These are phyloP conservation scores for Colistium nudipinnis DNA, from an alignment of 2,113 vertebrate genomes.

Conservation along the genomic window DNA sequence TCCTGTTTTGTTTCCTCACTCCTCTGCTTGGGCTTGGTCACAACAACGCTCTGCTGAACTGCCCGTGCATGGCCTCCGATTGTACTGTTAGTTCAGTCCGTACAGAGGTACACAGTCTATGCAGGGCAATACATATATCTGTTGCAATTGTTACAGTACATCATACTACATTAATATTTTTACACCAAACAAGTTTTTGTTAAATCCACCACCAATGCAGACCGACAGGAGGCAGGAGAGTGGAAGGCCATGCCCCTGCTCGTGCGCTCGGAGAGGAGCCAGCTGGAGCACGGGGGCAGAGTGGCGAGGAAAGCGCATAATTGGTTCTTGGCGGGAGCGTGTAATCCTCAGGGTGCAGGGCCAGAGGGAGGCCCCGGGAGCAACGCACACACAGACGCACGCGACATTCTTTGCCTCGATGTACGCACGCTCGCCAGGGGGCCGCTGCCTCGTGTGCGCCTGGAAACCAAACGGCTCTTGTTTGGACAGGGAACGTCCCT, in stretches of 20 bases:
- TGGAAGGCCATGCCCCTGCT: slow-evolving; percentile 1
- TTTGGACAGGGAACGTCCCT: slow-evolving; percentile 18
- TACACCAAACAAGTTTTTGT: not conserved
- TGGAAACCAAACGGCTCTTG: slow-evolving; percentile 1
- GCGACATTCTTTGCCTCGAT: not conserved
- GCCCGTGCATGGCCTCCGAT: not conserved
- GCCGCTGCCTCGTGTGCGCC: not conserved
- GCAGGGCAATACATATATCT: not conserved
- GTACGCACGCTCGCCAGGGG: not conserved
- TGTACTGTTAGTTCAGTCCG: not conserved
- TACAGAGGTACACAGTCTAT: not conserved
- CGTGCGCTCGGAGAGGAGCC: slow-evolving; percentile 25
- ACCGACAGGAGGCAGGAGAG: not conserved
- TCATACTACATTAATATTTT: not conserved
- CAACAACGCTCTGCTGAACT: not conserved
- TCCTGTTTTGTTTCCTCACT: not conserved
- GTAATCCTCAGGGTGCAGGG: slow-evolving; percentile 69
- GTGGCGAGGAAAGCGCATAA: slow-evolving; percentile 63
- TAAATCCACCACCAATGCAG: too few species aligned
- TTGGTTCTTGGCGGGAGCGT: slow-evolving; percentile 65
- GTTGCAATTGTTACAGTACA: not conserved
- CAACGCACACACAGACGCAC: slow-evolving; percentile 1
- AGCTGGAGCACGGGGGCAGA: slow-evolving; percentile 35
- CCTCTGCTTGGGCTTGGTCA: not conserved
- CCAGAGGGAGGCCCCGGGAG: not conserved